phyloP scores from a whole-genome alignment of 2,113 vertebrate genomes.

The Lophius piscatorius region DNA sequence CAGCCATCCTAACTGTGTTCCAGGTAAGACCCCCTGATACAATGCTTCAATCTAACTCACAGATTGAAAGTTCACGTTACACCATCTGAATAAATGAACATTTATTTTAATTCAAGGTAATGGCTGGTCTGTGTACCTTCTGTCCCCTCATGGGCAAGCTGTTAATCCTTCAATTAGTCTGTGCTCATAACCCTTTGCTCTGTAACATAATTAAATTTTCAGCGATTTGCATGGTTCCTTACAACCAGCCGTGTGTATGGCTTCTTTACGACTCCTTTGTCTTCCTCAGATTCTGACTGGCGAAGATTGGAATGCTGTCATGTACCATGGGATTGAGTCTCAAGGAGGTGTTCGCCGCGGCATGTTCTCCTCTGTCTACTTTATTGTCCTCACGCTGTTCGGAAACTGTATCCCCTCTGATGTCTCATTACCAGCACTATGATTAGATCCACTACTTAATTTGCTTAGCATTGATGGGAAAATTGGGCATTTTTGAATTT shows the following conservation, averaged over 20 bases:
- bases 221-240: constrained; percentile 7
- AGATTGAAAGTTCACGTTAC: not conserved
- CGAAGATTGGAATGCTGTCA: constrained; percentile 98
- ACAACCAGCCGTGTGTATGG: not conserved
- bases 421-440: too few species aligned
- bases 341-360: constrained; percentile 92
- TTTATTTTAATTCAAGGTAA: constrained; percentile 53
- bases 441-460: too few species aligned
- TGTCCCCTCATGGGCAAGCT: constrained; percentile 35
- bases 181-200: constrained; percentile 42
- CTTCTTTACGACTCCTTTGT: constrained; percentile 13
- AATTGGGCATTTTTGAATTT: too few species aligned
- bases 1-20: constrained; percentile 97
- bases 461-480: not conserved
- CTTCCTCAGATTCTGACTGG: constrained; percentile 90
- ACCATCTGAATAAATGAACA: constrained; percentile 21
- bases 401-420: constrained; percentile 98
- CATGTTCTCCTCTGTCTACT: constrained; percentile 97
- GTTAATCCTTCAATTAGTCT: constrained; percentile 62
- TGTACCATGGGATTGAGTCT: constrained; percentile 97
- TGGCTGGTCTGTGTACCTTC: constrained; percentile 26
- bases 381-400: constrained; percentile 95
- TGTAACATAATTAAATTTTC: constrained; percentile 37
- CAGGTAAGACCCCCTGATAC: constrained; percentile 80
- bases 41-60: not conserved